phyloP scores from a whole-genome alignment of 2,797 vertebrate species.

The Malacoraja senta region DNA sequence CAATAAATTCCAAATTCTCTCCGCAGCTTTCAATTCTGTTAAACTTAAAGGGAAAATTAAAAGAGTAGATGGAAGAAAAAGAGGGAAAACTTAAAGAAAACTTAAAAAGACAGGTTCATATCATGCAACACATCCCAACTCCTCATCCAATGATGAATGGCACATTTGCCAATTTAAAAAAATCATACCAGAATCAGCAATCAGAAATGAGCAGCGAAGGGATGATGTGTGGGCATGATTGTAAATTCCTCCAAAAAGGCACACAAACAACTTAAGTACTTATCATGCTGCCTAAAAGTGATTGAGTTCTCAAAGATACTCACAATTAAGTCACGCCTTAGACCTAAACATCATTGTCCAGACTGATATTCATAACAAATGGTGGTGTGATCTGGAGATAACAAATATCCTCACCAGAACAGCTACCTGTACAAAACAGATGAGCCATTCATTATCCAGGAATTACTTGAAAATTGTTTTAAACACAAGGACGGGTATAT shows the following conservation, averaged over 20 bases:
- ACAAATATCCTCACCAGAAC: not conserved
- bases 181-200: not conserved
- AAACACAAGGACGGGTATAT: slow-evolving; percentile 60
- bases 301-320: not conserved
- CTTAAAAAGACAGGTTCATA: no score
- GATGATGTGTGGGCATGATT: not conserved
- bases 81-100: not conserved
- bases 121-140: not conserved
- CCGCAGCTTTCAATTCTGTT: not conserved
- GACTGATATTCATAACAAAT: not conserved
- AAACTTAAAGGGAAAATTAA: not conserved
- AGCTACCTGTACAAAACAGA: not conserved
- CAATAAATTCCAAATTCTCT: not conserved
- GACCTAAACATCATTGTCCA: not conserved
- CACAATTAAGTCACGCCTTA: not conserved
- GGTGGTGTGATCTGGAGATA: no score
- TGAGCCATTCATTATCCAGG: not conserved
- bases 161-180: not conserved
- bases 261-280: not conserved
- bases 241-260: not conserved
- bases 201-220: not conserved
- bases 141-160: not conserved
- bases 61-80: not conserved
- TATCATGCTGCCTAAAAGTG: not conserved
- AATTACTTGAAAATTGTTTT: slow-evolving; percentile 41